Evolutionary conservation across 2,888 invertebrate species (phyloP).

Genomic region (Ochlodes sylvanus): DNA sequence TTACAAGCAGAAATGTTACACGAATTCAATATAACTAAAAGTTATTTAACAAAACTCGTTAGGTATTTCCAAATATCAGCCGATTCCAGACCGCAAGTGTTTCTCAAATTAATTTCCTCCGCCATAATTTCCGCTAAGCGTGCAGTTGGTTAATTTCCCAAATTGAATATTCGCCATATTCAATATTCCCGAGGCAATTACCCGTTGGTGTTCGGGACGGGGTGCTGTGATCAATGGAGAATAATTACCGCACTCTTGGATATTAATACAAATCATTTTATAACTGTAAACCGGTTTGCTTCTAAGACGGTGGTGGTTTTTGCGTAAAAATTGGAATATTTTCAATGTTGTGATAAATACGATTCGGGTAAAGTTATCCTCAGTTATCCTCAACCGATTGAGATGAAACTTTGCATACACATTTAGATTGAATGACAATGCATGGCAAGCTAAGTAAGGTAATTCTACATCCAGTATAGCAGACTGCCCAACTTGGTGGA

Average conservation of each 20-base stretch:
- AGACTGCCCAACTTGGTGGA: too few relatives aligned
- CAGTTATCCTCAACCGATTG: too few relatives aligned
- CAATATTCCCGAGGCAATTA: constrained; percentile 37
- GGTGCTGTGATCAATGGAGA: constrained; percentile 29
- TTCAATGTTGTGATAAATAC: too few relatives aligned
- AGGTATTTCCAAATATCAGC: not conserved
- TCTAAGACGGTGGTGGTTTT: not conserved
- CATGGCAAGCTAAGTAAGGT: too few relatives aligned
- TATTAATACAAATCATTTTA: constrained; percentile 28
- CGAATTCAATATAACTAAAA: not conserved
- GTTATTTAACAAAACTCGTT: constrained; percentile 1
- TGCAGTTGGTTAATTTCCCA: constrained; percentile 33
- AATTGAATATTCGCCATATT: constrained; percentile 34
- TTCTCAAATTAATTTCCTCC: constrained; percentile 33
- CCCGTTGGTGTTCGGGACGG: constrained; percentile 7
- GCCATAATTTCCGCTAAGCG: constrained; percentile 31
- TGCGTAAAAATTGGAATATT: too few relatives aligned
- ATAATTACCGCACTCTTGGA: constrained; percentile 22
- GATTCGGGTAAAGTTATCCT: too few relatives aligned
- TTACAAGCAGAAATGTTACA: too few relatives aligned
- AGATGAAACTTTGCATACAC: too few relatives aligned
- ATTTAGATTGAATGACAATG: too few relatives aligned
- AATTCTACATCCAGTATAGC: too few relatives aligned
- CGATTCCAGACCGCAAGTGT: constrained; percentile 8
- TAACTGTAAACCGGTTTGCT: not conserved